Evolutionary conservation across 2,113 vertebrate species (phyloP).

Genomic region (Lutjanus erythropterus): DNA sequence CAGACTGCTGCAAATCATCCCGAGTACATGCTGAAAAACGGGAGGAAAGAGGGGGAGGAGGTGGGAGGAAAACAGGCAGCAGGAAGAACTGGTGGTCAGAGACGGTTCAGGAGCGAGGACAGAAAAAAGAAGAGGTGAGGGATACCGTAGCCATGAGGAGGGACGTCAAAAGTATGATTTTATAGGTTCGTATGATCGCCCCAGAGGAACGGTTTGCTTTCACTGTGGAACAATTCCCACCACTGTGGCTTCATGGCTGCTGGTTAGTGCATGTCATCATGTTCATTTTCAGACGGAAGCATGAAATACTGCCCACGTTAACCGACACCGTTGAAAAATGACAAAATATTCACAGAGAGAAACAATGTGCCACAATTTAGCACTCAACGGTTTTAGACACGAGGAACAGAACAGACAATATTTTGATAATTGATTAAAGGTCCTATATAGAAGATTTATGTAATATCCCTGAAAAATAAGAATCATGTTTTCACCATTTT

Average conservation of each 20-base stretch:
- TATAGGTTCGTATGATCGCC: constrained; percentile 33
- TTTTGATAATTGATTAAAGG: not conserved
- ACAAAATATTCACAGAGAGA: not conserved
- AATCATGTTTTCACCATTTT: no score
- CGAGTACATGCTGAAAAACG: constrained; percentile 58
- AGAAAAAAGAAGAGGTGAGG: constrained; percentile 15
- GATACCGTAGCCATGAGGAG: not conserved
- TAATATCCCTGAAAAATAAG: no score
- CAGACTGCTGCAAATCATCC: constrained; percentile 79
- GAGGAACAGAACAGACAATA: not conserved
- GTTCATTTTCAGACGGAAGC: constrained; percentile 40
- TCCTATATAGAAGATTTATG: no score
- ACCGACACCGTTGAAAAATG: not conserved
- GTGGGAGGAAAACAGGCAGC: constrained; percentile 28
- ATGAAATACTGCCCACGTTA: constrained; percentile 1
- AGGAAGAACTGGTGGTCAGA: constrained; percentile 32
- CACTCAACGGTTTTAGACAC: not conserved
- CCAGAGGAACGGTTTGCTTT: constrained; percentile 19
- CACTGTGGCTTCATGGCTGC: constrained; percentile 47
- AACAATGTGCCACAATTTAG: not conserved
- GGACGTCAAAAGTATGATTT: constrained; percentile 40
- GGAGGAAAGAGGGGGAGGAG: not conserved
- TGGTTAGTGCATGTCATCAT: constrained; percentile 35
- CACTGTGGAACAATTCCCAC: constrained; percentile 22
- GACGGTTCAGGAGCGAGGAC: constrained; percentile 26